Conservation (phyloP, 2,113 vertebrate genomes). For the Neogale vison region DNA sequence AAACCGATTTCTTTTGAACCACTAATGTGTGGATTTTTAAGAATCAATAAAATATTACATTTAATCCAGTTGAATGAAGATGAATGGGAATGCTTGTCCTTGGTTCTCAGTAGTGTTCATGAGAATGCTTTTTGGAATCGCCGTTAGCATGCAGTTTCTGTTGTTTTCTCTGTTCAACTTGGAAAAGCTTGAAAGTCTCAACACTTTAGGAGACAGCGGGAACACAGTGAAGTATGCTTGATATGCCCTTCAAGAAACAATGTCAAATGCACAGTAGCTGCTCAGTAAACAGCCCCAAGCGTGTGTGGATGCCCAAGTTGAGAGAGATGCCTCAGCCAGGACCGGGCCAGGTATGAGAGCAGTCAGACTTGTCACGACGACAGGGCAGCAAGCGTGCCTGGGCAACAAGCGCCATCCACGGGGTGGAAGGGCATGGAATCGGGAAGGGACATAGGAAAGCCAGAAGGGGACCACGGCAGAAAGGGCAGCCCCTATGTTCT, state of each 20-base stretch:
- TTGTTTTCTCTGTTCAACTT: not conserved
- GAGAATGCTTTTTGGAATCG: not conserved
- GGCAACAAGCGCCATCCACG: accelerated
- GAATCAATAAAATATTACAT: not conserved
- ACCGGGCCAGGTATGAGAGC: accelerated
- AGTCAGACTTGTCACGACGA: accelerated
- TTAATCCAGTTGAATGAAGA: not conserved
- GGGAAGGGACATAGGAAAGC: not conserved
- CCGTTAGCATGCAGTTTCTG: not conserved
- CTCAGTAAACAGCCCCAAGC: accelerated
- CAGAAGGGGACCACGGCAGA: not conserved
- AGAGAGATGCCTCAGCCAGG: not conserved
- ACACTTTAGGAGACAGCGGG: not conserved
- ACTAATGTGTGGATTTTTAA: not conserved
- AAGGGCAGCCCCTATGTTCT: accelerated
- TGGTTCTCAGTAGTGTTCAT: not conserved
- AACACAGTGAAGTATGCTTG: not conserved
- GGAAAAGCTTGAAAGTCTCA: not conserved
- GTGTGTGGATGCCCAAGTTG: accelerated
- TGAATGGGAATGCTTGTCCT: accelerated
- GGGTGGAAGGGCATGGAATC: not conserved
- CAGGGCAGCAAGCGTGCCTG: accelerated
- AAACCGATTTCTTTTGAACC: constrained; percentile 14
- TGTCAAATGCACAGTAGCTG: accelerated
- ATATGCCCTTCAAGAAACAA: not conserved